Percentiles rank a stretch among this genome's conserved stretches.
Evolutionary conservation across 2,797 vertebrate species (phyloP).

Genomic region (Pachyuromys duprasi): DNA sequence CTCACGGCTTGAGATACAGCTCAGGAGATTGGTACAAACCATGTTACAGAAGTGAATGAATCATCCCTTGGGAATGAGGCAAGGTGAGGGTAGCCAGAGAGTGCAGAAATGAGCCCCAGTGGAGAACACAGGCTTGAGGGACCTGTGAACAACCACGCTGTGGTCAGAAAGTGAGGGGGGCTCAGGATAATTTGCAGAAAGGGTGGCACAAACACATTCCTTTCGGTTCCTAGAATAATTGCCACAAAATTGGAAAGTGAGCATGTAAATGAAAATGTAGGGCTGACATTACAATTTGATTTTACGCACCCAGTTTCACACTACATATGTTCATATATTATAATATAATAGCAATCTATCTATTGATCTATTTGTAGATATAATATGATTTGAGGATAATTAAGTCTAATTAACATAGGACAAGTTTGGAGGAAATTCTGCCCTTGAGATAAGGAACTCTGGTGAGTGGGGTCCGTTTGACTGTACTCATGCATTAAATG

Average conservation of each 20-base stretch:
- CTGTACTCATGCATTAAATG: background rate
- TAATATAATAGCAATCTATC: background rate
- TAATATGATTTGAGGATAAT: background rate
- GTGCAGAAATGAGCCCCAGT: background rate
- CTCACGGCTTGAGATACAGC: background rate
- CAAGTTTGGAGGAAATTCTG: background rate
- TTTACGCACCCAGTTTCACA: background rate
- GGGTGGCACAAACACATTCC: background rate
- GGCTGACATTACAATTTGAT: background rate
- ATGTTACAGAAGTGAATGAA: background rate
- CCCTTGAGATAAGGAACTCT: background rate
- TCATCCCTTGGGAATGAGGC: background rate
- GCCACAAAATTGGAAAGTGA: background rate
- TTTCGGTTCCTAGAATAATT: background rate
- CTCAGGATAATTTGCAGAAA: background rate
- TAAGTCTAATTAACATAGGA: background rate
- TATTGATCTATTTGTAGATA: background rate
- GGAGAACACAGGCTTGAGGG: background rate
- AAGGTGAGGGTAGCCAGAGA: background rate
- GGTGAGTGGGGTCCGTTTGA: background rate
- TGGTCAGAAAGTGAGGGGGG: background rate
- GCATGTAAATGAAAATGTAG: background rate
- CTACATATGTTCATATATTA: background rate
- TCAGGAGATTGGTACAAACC: background rate
- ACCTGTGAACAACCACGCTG: background rate